These are phyloP conservation scores for Pelobates cultripes DNA, from an alignment of 2,797 vertebrate species.

Conservation along the genomic window DNA sequence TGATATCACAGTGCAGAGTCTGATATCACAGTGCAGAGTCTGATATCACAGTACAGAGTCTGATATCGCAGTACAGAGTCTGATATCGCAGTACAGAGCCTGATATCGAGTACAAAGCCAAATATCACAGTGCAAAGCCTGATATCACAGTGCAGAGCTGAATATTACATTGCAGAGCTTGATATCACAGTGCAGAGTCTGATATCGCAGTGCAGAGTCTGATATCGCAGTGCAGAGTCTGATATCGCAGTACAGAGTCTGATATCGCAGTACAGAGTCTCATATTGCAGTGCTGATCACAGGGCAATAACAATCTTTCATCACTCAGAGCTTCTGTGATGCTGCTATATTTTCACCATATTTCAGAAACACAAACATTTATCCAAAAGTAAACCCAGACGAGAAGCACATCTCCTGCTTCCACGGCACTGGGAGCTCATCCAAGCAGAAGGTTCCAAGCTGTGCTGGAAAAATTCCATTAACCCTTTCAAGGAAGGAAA, in stretches of 20 bases:
- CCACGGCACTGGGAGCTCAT: conserved; percentile 19
- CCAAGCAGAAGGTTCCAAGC: conserved; percentile 55
- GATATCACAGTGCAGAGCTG: neutral
- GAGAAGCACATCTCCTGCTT: conserved; percentile 35
- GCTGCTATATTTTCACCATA: neutral
- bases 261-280: neutral
- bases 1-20: too few species aligned
- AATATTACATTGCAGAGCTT: neutral
- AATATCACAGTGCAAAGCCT: neutral
- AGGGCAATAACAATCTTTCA: neutral
- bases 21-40: neutral
- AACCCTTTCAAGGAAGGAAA: conserved; percentile 13
- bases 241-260: neutral
- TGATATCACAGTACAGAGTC: neutral
- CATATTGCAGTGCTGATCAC: neutral
- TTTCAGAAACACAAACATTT: conserved; percentile 47
- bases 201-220: neutral
- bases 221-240: neutral
- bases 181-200: neutral
- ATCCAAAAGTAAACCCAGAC: conserved; percentile 20
- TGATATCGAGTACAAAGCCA: neutral
- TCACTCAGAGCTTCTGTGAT: neutral
- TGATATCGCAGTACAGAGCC: neutral
- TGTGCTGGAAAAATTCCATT: conserved; percentile 29
- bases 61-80: neutral